These are phyloP conservation scores for Saguinus oedipus DNA, from an alignment of 2,797 vertebrate genomes.

Conservation along the genomic window DNA sequence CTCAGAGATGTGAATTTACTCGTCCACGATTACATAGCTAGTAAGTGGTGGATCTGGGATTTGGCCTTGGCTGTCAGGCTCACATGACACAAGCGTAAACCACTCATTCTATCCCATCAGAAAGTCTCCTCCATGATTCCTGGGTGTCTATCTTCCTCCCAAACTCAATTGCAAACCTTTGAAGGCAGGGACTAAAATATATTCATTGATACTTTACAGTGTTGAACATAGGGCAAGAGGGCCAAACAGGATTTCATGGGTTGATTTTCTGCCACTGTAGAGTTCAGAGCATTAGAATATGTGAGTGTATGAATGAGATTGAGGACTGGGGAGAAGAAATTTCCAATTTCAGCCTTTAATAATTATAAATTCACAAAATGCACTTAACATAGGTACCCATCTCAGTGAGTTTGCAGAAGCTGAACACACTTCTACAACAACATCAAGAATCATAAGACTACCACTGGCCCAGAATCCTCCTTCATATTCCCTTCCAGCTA, in stretches of 20 bases:
- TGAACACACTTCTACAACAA: background rate
- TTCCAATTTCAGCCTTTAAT: background rate
- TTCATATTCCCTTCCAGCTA: background rate
- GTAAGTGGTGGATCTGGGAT: background rate
- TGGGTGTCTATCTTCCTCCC: background rate
- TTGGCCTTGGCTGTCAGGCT: background rate
- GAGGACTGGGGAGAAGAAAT: background rate
- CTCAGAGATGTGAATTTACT: background rate
- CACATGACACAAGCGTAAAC: background rate
- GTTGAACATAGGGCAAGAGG: background rate
- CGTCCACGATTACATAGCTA: background rate
- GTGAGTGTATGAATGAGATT: background rate
- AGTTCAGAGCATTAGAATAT: background rate
- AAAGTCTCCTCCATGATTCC: background rate
- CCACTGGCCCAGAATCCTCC: background rate
- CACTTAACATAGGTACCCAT: background rate
- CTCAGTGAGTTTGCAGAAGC: background rate
- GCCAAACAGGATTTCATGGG: too few species aligned
- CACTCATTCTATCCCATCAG: background rate
- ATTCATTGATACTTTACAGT: background rate
- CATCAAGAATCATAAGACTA: background rate
- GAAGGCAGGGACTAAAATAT: background rate
- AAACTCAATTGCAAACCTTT: background rate
- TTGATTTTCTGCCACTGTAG: background rate
- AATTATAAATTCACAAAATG: background rate